Evolutionary conservation across 2,113 vertebrate genomes (phyloP).

Genomic region (human (Homo sapiens)): DNA sequence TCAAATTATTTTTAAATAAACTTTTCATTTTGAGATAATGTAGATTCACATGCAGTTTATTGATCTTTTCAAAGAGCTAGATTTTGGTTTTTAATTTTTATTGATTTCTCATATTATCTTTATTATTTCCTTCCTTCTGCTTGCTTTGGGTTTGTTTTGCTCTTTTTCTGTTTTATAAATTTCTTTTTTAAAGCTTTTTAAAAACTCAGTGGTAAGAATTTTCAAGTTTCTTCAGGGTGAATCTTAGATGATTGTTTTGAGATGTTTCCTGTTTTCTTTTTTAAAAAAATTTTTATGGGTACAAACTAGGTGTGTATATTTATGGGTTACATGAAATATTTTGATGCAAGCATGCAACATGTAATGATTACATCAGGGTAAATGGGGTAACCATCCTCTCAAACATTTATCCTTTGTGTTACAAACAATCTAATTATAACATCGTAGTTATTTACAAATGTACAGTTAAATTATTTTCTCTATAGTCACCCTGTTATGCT

Average conservation of each 20-base stretch:
- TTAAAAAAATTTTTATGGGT: no score
- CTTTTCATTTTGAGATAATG: not conserved
- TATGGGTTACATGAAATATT: no score
- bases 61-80: not conserved
- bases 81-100: not conserved
- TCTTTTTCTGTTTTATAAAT: not conserved
- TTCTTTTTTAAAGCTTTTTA: no score
- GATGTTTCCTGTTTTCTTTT: not conserved
- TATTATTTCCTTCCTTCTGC: not conserved
- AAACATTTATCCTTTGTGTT: no score
- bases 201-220: not conserved
- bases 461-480: no score
- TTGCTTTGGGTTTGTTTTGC: not conserved
- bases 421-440: no score
- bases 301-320: no score
- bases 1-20: not conserved
- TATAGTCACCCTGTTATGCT: no score
- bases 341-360: no score
- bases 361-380: no score
- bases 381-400: no score
- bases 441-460: no score
- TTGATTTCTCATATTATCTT: not conserved
- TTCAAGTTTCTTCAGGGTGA: not conserved
- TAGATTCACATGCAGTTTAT: not conserved
- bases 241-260: not conserved